Percentiles rank a stretch among this genome's conserved stretches.
Evolutionary conservation across 1,140 invertebrate species (phyloP).

Genomic region (Diprion similis): DNA sequence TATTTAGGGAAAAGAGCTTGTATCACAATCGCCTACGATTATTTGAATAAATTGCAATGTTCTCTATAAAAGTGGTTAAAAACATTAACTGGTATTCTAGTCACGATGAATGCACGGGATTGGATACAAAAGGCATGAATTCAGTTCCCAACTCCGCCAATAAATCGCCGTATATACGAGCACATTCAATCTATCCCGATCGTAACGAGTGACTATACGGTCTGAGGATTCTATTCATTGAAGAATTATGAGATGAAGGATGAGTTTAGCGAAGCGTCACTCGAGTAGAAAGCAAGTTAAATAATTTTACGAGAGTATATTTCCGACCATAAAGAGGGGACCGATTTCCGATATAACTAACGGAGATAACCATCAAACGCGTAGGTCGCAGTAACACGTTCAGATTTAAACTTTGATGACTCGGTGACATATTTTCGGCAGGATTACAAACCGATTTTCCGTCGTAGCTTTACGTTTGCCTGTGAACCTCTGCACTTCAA

Average conservation of each 20-base stretch:
- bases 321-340: not conserved
- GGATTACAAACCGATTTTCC: not conserved
- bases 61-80: no score
- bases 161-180: no score
- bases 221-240: not conserved
- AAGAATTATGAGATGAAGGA: not conserved
- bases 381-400: not conserved
- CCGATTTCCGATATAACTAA: not conserved
- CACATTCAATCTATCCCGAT: no score
- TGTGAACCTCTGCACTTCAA: not conserved
- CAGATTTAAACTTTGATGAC: not conserved
- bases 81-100: no score
- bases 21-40: no score
- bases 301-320: not conserved
- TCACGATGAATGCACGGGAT: no score
- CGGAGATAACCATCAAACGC: not conserved
- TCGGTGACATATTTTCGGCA: not conserved
- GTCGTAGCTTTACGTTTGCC: not conserved
- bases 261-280: not conserved
- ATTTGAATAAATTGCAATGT: no score
- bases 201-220: no score
- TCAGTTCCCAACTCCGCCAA: no score
- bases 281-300: not conserved
- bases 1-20: no score
- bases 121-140: no score